Evolutionary conservation across 2,888 invertebrate species (phyloP).

Genomic region (Chaetoderma sp.): DNA sequence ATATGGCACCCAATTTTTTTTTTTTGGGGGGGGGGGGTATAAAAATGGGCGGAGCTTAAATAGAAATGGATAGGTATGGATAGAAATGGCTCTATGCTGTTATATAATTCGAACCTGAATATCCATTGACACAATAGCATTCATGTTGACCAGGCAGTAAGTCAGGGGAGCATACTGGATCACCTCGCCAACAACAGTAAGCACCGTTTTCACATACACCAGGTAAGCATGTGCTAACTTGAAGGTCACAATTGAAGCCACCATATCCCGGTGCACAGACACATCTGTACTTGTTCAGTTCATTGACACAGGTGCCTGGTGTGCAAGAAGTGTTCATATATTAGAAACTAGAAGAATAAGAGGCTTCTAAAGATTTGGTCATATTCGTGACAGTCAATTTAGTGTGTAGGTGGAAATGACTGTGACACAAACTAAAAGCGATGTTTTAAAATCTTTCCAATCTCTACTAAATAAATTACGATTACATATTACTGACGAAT

Average conservation of each 20-base stretch:
- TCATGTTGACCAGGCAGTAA: conserved; percentile 43
- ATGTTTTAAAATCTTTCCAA: too few relatives aligned
- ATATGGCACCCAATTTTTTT: too few relatives aligned
- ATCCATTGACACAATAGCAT: conserved; percentile 54
- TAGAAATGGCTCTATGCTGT: too few relatives aligned
- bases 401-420: too few relatives aligned
- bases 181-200: conserved; percentile 45
- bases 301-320: conserved; percentile 59
- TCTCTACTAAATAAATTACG: too few relatives aligned
- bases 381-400: not conserved
- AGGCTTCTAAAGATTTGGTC: not conserved
- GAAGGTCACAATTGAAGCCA: conserved; percentile 48
- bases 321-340: not conserved
- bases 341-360: not conserved
- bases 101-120: too few relatives aligned
- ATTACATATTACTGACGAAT: too few relatives aligned
- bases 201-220: conserved; percentile 57
- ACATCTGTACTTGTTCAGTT: conserved; percentile 51
- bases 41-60: too few relatives aligned
- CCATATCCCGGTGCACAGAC: conserved; percentile 47
- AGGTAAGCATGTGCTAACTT: conserved; percentile 50
- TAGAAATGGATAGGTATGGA: too few relatives aligned
- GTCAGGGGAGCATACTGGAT: conserved; percentile 32
- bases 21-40: too few relatives aligned
- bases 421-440: too few relatives aligned